Conservation (phyloP, 2,888 invertebrate species). For the Caenorhabditis macrosperma region DNA sequence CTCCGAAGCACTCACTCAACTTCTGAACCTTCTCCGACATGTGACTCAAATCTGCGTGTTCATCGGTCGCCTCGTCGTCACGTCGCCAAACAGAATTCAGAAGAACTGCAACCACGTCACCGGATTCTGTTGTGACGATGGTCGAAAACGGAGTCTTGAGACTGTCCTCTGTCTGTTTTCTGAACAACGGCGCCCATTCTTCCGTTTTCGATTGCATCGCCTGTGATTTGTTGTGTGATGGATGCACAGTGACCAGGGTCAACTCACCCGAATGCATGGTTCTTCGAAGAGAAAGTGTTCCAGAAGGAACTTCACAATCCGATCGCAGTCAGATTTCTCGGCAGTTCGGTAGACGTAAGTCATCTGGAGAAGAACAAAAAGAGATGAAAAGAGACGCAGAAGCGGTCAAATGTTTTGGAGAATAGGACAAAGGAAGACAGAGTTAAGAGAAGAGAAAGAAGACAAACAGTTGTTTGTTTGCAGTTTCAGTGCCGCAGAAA, state of each 20-base stretch:
- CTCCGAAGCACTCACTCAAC: conserved; percentile 45
- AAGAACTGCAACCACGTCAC: conserved; percentile 2
- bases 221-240: not conserved
- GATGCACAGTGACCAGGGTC: no score
- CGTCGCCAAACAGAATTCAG: not conserved
- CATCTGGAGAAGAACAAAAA: not conserved
- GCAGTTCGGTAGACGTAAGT: not conserved
- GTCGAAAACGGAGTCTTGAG: not conserved
- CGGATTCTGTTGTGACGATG: not conserved
- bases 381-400: no score
- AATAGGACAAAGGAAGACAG: no score
- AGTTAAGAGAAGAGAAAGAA: no score
- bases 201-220: not conserved
- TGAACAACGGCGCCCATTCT: not conserved
- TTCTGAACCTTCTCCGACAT: conserved; percentile 20
- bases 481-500: no score
- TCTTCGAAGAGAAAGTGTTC: not conserved
- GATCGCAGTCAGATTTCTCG: not conserved
- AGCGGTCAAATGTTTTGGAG: no score
- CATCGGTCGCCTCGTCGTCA: not conserved
- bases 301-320: not conserved
- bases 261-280: conserved; percentile 7
- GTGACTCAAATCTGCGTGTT: not conserved
- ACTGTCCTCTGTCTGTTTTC: not conserved
- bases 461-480: no score